Evolutionary conservation across 1,140 invertebrate genomes (phyloP).

Genomic region (Brachionus sp.): DNA sequence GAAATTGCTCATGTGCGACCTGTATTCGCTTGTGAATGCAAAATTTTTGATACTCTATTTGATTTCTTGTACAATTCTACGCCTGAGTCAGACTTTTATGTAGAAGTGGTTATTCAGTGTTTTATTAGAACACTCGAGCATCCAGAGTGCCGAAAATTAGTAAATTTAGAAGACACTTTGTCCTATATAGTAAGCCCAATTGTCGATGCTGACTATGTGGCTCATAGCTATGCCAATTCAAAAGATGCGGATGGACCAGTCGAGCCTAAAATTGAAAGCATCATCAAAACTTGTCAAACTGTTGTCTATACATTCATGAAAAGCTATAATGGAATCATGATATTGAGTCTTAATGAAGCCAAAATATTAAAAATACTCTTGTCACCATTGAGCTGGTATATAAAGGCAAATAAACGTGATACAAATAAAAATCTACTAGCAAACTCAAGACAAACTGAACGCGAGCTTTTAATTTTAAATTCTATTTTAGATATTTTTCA

Average conservation of each 20-base stretch:
- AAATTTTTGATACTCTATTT: not conserved
- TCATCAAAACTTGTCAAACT: not conserved
- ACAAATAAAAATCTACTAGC: not conserved
- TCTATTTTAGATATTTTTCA: not conserved
- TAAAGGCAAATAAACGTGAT: not conserved
- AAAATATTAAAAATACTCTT: not conserved
- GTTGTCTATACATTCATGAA: not conserved
- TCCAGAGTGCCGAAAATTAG: not conserved
- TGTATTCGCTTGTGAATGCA: constrained; percentile 19
- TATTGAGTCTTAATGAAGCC: not conserved
- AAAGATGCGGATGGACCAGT: not conserved
- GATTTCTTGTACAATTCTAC: not conserved
- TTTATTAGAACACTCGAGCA: not conserved
- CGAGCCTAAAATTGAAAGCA: not conserved
- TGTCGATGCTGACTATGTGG: not conserved
- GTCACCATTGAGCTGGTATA: constrained; percentile 3
- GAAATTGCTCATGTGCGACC: not conserved
- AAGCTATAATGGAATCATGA: constrained; percentile 16
- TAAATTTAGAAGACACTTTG: not conserved
- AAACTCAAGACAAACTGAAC: not conserved
- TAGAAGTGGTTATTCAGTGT: not conserved
- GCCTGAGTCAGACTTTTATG: not conserved
- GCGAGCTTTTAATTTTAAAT: constrained; percentile 24
- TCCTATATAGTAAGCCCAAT: not conserved
- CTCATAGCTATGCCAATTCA: not conserved